Evolutionary conservation across 2,888 invertebrate species (phyloP), one percentile per base, ranked within the genome.

Genomic region (Ophion slaviceki): DNA sequence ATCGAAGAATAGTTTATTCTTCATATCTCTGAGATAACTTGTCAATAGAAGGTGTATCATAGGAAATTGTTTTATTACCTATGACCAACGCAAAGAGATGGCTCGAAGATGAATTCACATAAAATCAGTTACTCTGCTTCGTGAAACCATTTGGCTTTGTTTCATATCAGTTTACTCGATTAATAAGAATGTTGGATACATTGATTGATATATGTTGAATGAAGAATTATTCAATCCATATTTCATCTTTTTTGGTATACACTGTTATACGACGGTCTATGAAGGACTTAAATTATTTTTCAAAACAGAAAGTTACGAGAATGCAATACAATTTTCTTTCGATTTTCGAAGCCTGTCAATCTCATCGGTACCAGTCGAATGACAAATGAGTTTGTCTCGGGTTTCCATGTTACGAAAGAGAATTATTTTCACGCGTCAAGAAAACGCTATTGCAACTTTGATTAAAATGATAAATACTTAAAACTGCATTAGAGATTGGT

Each of bases 331-430:
- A 75, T 66, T 62, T n/a, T 57, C 40, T 74, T 81, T 85, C 17
- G 78, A 81, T 81, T 85, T 70, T 53, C 57, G 84, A 85, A 85
- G 84, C 67, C 84, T 28, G 59, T 62, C 74, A 74, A 24, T 77
- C 32, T 80, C 76, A 64, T 75, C 20, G 32, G 47, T 32, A 72
- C 20, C 59, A 57, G 72, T 72, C 32, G 11, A 81, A 68, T 74
- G 20, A 47, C 78, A 78, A 84, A 77, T 74, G 57, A 84, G 80
- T 77, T 84, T 80, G 80, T 47, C 61, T 76, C 71, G 53, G 24
- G 57, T n/a, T 32, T 17, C 11, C 10, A 10, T 64, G 57, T 85
- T 78, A 68, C 68, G 74, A 74, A 85, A 80, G 68, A 67, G 32
- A 68, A 74, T 78, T 80, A 32, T 71, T 66, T 10, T n/a, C n/a